phyloP scores from a whole-genome alignment of 92 coral and sea anemone species.

The Heteractis magnifica region DNA sequence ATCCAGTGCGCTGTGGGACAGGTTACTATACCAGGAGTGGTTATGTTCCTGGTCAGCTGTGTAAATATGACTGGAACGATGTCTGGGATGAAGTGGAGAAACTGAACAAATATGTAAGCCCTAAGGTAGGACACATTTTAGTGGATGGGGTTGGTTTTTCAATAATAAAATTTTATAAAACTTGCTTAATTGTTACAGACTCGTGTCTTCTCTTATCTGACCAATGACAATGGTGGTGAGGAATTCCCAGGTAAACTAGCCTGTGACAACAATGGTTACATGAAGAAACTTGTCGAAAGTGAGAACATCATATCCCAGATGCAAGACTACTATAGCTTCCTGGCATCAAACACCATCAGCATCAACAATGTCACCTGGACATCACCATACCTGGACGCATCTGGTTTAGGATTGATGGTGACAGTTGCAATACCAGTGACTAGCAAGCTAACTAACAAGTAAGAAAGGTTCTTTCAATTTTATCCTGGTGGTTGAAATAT shows the following conservation, averaged over 20 bases:
- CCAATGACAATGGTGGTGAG: slow-evolving; percentile 82
- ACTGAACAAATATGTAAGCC: slow-evolving; percentile 72
- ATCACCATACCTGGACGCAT: slow-evolving; percentile 93
- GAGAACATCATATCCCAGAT: slow-evolving; percentile 94
- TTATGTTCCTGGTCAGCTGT: slow-evolving; percentile 92
- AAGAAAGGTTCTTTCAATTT: not conserved
- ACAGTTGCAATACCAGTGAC: slow-evolving; percentile 94
- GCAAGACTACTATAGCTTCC: slow-evolving; percentile 97
- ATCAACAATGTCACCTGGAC: slow-evolving; percentile 93
- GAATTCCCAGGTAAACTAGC: slow-evolving; percentile 96
- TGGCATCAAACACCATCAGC: slow-evolving; percentile 92
- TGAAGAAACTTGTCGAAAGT: slow-evolving; percentile 88
- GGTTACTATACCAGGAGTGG: slow-evolving; percentile 98
- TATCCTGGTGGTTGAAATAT: too few relatives aligned
- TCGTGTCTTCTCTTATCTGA: slow-evolving; percentile 90
- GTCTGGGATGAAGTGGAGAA: slow-evolving; percentile 89
- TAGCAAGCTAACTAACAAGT: slow-evolving; percentile 90
- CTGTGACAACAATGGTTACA: slow-evolving; percentile 91
- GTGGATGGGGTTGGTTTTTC: not conserved
- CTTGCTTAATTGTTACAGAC: slow-evolving; percentile 45
- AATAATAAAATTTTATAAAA: not conserved
- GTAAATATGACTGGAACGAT: slow-evolving; percentile 88
- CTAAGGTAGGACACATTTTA: slow-evolving; percentile 44
- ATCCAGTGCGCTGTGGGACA: slow-evolving; percentile 86
- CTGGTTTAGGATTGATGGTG: slow-evolving; percentile 95